Conservation (phyloP, 2,797 vertebrate species). For the Sparidentex hasta region DNA sequence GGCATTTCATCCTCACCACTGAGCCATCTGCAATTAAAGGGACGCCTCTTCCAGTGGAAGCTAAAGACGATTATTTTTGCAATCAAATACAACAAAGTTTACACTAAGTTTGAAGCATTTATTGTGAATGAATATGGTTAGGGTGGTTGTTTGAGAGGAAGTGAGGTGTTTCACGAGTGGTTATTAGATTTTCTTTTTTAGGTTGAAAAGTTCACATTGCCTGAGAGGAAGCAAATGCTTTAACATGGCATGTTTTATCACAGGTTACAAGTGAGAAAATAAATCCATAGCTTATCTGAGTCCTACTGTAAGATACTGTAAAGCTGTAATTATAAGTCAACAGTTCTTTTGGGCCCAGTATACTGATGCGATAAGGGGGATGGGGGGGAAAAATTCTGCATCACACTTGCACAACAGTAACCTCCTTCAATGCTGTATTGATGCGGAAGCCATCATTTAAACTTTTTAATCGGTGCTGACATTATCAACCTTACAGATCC, state of each 20-base stretch:
- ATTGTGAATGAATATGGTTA: slow-evolving; percentile 17
- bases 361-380: slow-evolving; percentile 7
- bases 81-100: slow-evolving; percentile 55
- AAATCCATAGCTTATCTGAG: background rate
- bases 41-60: slow-evolving; percentile 39
- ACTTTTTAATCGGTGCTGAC: slow-evolving; percentile 47
- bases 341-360: slow-evolving; percentile 3
- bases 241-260: slow-evolving; percentile 6
- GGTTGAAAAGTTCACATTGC: slow-evolving; percentile 24
- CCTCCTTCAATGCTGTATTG: slow-evolving; percentile 55
- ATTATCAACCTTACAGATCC: slow-evolving; percentile 7
- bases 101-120: slow-evolving; percentile 43
- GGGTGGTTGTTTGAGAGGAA: slow-evolving; percentile 21
- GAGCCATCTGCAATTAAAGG: slow-evolving; percentile 39
- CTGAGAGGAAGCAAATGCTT: slow-evolving; percentile 8
- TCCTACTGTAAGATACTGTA: slow-evolving; percentile 21
- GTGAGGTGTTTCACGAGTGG: slow-evolving; percentile 23
- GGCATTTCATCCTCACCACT: slow-evolving; percentile 71
- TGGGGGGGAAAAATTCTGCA: slow-evolving; percentile 19
- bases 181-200: slow-evolving; percentile 4
- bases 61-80: slow-evolving; percentile 31
- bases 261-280: slow-evolving; percentile 14
- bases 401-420: slow-evolving; percentile 58
- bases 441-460: slow-evolving; percentile 38
- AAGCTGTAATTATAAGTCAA: background rate